Conservation (phyloP, 2,113 vertebrate species). For the Tychaedon coryphoeus region DNA sequence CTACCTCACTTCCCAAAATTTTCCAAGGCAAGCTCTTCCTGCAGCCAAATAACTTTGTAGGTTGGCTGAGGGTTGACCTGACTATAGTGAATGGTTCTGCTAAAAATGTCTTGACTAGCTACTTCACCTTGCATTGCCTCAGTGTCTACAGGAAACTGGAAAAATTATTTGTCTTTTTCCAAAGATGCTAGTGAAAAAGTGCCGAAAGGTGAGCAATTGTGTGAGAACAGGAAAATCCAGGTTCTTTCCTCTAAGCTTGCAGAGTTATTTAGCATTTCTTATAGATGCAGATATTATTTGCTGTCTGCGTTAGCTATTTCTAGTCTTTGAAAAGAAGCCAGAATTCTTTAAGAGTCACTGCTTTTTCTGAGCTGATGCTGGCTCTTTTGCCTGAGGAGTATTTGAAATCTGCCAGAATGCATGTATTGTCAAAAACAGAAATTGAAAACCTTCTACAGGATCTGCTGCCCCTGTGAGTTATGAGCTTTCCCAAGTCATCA, state of each 20-base stretch:
- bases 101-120: not conserved
- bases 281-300: not conserved
- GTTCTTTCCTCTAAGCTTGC: not conserved
- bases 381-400: slow-evolving; percentile 61
- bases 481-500: slow-evolving; percentile 52
- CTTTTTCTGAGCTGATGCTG: slow-evolving; percentile 53
- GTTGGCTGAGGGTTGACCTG: not conserved
- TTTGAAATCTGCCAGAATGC: slow-evolving; percentile 71
- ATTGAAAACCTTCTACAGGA: slow-evolving; percentile 46
- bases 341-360: slow-evolving; percentile 57
- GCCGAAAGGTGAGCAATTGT: not conserved
- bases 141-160: not conserved
- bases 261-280: not conserved
- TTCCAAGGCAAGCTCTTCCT: not conserved
- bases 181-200: not conserved
- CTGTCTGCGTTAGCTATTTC: slow-evolving; percentile 30
- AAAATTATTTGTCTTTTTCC: not conserved
- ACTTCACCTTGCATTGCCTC: not conserved
- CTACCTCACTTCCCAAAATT: not conserved
- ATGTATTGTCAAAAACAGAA: slow-evolving; percentile 56
- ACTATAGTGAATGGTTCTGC: not conserved
- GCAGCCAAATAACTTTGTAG: not conserved
- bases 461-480: slow-evolving; percentile 59
- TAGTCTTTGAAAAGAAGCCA: slow-evolving; percentile 50
- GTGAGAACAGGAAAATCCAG: not conserved